Evolutionary conservation across 2,113 vertebrate genomes (phyloP), one percentile per base, ranked within the genome.

Genomic region (Oplegnathus fasciatus): DNA sequence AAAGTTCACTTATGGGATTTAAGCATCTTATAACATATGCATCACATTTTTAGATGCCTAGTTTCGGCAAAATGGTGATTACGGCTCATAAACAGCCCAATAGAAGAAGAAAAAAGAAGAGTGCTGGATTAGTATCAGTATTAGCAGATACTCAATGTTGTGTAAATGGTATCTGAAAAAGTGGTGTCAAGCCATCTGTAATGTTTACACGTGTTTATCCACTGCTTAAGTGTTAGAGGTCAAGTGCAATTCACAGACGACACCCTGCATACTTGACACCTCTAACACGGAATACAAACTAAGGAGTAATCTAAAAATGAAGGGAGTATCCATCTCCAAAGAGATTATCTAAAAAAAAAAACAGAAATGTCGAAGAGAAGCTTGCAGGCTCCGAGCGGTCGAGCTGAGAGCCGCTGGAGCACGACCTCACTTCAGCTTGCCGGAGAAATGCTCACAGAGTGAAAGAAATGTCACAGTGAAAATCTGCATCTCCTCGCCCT

Each of bases 401-500:
- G 13, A 73, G 66, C 55, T 44, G 11, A 68, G 84, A 89, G 74
- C 46, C 46, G 37, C 34, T 22, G 17, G 76, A 89, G 77, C 62
- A 17, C 28, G 32, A 75, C 86, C 86, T 72, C 81, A 30, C 74
- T 82, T 57, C 40, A 64, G 82, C 71, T 74, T 1, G 28, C 28
- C 11, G 18, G 76, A 82, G 68, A 83, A 82, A 83, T 30, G 42
- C 80, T 78, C 52, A 5, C 78, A 5, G 69, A 61, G 62, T 42
- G 68, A 77, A 70, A 54, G 67, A 88, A 86, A 91, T 64, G 60
- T 75, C 82, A 90, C 61, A 28, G 81, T 1, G 74, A 14, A 75
- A 84, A 85, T 90, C 78, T 81, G 88, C 84, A 84, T 85, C 80
- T 84, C 76, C 61, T 71, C 57, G 40, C 71, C 65, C 28, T 46